Evolutionary conservation across 2,888 invertebrate genomes (phyloP).

Genomic region (Melipona bicolor): DNA sequence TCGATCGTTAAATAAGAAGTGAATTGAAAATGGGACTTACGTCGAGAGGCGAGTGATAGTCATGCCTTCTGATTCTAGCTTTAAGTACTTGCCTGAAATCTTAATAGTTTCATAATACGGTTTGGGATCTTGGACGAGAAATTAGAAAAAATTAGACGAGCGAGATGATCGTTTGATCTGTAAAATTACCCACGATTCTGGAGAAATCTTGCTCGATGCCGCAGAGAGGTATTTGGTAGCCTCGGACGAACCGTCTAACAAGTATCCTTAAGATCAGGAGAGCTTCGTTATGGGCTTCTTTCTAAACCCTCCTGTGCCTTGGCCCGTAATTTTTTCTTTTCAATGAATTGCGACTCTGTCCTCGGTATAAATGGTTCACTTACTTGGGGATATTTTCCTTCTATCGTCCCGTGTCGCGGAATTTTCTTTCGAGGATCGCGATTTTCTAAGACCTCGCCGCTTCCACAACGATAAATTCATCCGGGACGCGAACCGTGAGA

Average conservation of each 20-base stretch:
- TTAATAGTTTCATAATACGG: neutral
- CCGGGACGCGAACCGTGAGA: neutral
- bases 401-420: conserved; percentile 4
- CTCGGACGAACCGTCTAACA: conserved; percentile 55
- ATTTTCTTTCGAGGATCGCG: conserved; percentile 25
- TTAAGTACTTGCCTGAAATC: neutral
- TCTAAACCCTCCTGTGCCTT: conserved; percentile 13
- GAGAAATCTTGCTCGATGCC: conserved; percentile 13
- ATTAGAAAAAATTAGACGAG: neutral
- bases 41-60: too few relatives aligned
- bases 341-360: conserved; percentile 57
- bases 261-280: conserved; percentile 34
- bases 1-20: neutral
- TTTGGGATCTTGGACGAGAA: neutral
- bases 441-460: neutral
- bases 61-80: neutral
- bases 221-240: conserved; percentile 23
- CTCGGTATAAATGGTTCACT: conserved; percentile 52
- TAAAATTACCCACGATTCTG: conserved; percentile 23
- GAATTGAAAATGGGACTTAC: too few relatives aligned
- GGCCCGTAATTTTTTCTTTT: conserved; percentile 31
- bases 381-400: conserved; percentile 40
- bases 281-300: conserved; percentile 29
- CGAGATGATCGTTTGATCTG: neutral
- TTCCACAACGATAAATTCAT: conserved; percentile 1